These are phyloP conservation scores for Drosophila limbata DNA, from an alignment of 2,888 invertebrate species.

Conservation along the genomic window DNA sequence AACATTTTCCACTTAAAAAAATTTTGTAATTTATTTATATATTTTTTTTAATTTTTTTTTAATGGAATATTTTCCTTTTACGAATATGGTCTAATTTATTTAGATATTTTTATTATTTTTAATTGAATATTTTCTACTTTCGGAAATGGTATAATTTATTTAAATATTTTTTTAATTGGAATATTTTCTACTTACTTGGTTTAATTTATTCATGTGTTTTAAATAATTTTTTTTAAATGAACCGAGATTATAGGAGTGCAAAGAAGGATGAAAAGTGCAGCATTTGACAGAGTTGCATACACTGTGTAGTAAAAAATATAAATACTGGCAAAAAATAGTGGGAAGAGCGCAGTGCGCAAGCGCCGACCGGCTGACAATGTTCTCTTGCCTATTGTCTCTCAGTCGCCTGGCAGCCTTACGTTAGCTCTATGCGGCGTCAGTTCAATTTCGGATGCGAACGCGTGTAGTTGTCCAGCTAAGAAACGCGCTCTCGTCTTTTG, in stretches of 20 bases:
- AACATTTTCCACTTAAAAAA: not conserved
- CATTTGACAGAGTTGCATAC: constrained; percentile 38
- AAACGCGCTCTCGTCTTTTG: constrained; percentile 6
- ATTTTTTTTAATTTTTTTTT: too few species aligned
- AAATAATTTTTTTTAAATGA: too few species aligned
- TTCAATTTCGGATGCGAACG: constrained; percentile 58
- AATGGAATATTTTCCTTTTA: too few species aligned
- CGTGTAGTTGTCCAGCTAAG: constrained; percentile 47
- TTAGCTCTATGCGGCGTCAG: constrained; percentile 66
- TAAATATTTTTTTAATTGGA: too few species aligned
- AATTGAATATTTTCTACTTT: too few species aligned
- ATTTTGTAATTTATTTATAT: not conserved
- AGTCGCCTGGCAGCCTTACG: constrained; percentile 46
- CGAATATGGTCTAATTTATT: too few species aligned
- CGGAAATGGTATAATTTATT: too few species aligned
- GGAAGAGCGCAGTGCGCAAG: constrained; percentile 54
- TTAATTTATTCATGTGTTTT: too few species aligned
- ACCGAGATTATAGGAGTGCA: too few species aligned
- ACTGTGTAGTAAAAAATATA: not conserved
- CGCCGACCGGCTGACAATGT: constrained; percentile 29
- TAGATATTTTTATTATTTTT: too few species aligned
- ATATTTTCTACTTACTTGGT: too few species aligned
- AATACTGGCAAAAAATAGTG: constrained; percentile 55
- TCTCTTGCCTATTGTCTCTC: not conserved
- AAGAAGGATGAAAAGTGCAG: constrained; percentile 13